Conservation (phyloP, 2,888 invertebrate species). For the Pammene aurita region DNA sequence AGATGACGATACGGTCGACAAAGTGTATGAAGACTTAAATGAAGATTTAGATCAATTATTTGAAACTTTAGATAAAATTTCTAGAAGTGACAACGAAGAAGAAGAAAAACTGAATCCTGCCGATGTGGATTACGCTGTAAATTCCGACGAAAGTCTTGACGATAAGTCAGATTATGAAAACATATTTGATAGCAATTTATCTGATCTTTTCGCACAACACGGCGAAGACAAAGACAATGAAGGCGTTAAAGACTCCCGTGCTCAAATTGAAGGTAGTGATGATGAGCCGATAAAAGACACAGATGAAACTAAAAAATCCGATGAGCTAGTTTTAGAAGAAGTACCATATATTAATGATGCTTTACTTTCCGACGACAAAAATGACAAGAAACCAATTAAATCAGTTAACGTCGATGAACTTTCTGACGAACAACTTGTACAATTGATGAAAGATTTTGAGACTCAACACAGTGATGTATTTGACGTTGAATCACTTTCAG, state of each 20-base stretch:
- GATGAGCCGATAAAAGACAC: constrained; percentile 42
- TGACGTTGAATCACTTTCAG: background rate
- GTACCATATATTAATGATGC: constrained; percentile 23
- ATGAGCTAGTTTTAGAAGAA: constrained; percentile 25
- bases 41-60: constrained; percentile 62
- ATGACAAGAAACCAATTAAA: constrained; percentile 3
- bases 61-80: constrained; percentile 59
- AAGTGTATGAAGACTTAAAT: constrained; percentile 60
- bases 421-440: constrained; percentile 20
- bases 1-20: constrained; percentile 56
- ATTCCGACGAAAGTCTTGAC: constrained; percentile 25
- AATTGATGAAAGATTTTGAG: constrained; percentile 31
- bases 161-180: constrained; percentile 49
- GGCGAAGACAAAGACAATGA: constrained; percentile 39
- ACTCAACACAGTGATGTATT: constrained; percentile 24
- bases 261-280: constrained; percentile 43
- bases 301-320: constrained; percentile 34
- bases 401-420: constrained; percentile 20
- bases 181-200: constrained; percentile 50
- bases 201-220: constrained; percentile 47
- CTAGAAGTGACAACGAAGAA: constrained; percentile 45
- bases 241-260: constrained; percentile 10
- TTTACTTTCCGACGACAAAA: constrained; percentile 8
- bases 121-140: constrained; percentile 41
- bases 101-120: constrained; percentile 37